phyloP scores from a whole-genome alignment of 2,797 vertebrate genomes.

The Cyprinodon diabolis region DNA sequence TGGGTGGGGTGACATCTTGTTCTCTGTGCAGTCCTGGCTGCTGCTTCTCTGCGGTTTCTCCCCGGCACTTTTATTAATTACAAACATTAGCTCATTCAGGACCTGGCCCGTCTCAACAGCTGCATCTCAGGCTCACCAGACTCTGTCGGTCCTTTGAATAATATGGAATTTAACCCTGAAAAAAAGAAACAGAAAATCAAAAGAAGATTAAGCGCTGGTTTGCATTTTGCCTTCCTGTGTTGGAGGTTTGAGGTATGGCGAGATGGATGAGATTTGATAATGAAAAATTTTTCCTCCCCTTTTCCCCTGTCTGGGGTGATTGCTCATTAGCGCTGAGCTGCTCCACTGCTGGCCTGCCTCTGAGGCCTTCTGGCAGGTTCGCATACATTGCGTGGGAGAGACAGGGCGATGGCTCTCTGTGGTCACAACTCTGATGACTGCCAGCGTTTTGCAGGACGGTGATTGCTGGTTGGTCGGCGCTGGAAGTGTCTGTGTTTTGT shows the following conservation, averaged over 20 bases:
- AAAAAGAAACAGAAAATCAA: background rate
- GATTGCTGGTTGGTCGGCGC: slow-evolving; percentile 50
- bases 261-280: slow-evolving; percentile 48
- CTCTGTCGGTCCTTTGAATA: slow-evolving; percentile 34
- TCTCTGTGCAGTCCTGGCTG: slow-evolving; percentile 46
- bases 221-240: slow-evolving; percentile 52
- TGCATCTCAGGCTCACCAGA: slow-evolving; percentile 49
- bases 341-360: slow-evolving; percentile 65
- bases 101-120: slow-evolving; percentile 31
- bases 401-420: slow-evolving; percentile 50
- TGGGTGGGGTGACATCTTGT: slow-evolving; percentile 61
- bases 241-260: slow-evolving; percentile 64
- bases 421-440: slow-evolving; percentile 57
- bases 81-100: slow-evolving; percentile 71
- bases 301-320: slow-evolving; percentile 56
- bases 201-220: slow-evolving; percentile 18
- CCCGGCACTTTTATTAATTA: slow-evolving; percentile 69
- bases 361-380: slow-evolving; percentile 64
- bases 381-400: slow-evolving; percentile 51
- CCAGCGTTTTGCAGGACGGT: slow-evolving; percentile 45
- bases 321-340: slow-evolving; percentile 72
- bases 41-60: slow-evolving; percentile 55
- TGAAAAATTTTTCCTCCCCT: slow-evolving; percentile 46
- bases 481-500: slow-evolving; percentile 58
- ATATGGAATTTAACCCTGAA: slow-evolving; percentile 30